Base-by-base conservation (phyloP, 2,888 invertebrate species). In the Pyrgus malvae region DNA sequence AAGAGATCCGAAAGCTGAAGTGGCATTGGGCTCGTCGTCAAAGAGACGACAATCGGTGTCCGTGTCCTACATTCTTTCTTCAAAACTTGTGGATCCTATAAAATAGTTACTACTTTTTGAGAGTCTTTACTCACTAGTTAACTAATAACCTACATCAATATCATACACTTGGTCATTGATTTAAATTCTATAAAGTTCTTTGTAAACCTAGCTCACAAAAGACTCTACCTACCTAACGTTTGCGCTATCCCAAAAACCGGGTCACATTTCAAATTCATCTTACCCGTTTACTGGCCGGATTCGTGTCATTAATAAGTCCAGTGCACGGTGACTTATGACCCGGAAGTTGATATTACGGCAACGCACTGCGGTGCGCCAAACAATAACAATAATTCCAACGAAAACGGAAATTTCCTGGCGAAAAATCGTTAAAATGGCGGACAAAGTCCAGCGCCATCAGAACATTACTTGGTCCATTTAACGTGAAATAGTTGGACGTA, bases 401-500 rank as follows among this genome's bases (percentile, higher is more conserved):
- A 72, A 82, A 79, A 75, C 77, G 77, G 76, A 81, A 78, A 80
- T 78, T 72, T 78, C 69, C 68, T 71, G 67, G 73, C 72, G 78
- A 84, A 83, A 82, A 84, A 83, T 80, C 75, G 74, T 72, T 72
- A 76, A 78, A 80, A 73, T 68, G 68, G 68, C 72, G 77, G 78
- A 77, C 77, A 66, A 72, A 65, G 74, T 73, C 80, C 77, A 70
- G 63, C 63, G 74, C 77, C 74, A 80, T 81, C 83, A 74, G 69
- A 74, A 70, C 80, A 78, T 82, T 83, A 83, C 80, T 79, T 80
- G 86, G 80, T 72, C 88, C 83, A 86, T 87, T 87, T 78, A 86
- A 86, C 84, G 75, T 86, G 81, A 87, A 84, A 86, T 85, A 85
- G 79, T 82, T 82, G 60, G 56, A 62, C 51, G 57, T 59, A 65